These are phyloP conservation scores for Rhopalosiphum nymphaeae DNA, from an alignment of 2,888 invertebrate genomes.

Conservation along the genomic window DNA sequence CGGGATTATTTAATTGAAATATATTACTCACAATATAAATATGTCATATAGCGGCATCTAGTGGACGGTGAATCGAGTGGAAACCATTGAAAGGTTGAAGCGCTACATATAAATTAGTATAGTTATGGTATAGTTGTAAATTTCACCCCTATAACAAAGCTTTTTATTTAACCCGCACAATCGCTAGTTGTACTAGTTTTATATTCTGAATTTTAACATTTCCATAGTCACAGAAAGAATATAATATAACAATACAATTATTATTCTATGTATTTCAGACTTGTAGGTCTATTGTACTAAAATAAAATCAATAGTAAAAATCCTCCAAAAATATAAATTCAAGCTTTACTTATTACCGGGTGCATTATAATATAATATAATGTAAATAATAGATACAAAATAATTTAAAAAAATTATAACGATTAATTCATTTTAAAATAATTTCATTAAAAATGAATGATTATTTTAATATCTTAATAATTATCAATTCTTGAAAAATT, in stretches of 20 bases:
- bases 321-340: neutral
- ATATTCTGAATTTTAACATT: conserved; percentile 22
- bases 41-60: conserved; percentile 31
- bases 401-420: neutral
- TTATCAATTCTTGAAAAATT: neutral
- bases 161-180: conserved; percentile 3
- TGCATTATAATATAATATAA: neutral
- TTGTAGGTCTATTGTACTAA: neutral
- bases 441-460: neutral
- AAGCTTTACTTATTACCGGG: neutral
- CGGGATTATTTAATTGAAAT: neutral
- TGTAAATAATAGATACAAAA: neutral
- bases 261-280: neutral
- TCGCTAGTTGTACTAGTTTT: conserved; percentile 44
- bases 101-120: too few species aligned
- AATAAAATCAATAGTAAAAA: neutral
- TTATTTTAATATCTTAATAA: neutral
- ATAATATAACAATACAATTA: neutral
- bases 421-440: neutral
- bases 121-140: neutral
- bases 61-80: neutral
- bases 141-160: neutral
- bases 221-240: neutral
- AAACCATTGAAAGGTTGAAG: conserved; percentile 20
- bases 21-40: neutral